Conservation (phyloP, 2,797 vertebrate genomes). For the Pagetopsis macropterus region DNA sequence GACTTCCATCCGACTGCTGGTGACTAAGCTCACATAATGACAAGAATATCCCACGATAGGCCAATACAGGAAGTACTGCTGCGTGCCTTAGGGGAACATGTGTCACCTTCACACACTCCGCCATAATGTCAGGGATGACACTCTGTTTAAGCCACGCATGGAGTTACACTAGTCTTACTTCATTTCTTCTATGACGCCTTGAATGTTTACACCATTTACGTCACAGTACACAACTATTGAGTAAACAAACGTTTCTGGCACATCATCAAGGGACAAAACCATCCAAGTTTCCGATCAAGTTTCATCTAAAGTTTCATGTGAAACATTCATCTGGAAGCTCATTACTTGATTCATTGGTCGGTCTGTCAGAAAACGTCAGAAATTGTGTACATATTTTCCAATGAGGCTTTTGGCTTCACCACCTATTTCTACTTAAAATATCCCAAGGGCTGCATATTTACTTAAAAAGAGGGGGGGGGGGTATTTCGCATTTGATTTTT, state of each 20-base stretch:
- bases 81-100: slow-evolving; percentile 1
- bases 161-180: not conserved
- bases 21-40: slow-evolving; percentile 45
- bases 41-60: slow-evolving; percentile 26
- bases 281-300: not conserved
- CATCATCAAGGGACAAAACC: too few species aligned
- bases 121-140: not conserved
- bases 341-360: not conserved
- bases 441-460: not conserved
- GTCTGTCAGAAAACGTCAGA: not conserved
- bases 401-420: not conserved
- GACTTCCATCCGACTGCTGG: slow-evolving; percentile 20
- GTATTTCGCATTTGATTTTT: not conserved
- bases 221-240: not conserved
- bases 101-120: not conserved
- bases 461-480: not conserved
- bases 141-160: not conserved
- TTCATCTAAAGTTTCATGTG: not conserved
- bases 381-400: not conserved
- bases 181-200: not conserved
- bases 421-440: not conserved
- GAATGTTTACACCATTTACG: not conserved
- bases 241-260: not conserved
- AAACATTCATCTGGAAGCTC: not conserved
- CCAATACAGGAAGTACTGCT: slow-evolving; percentile 23